Evolutionary conservation across 2,888 invertebrate species (phyloP).

Genomic region (Xanthorhoe designata): DNA sequence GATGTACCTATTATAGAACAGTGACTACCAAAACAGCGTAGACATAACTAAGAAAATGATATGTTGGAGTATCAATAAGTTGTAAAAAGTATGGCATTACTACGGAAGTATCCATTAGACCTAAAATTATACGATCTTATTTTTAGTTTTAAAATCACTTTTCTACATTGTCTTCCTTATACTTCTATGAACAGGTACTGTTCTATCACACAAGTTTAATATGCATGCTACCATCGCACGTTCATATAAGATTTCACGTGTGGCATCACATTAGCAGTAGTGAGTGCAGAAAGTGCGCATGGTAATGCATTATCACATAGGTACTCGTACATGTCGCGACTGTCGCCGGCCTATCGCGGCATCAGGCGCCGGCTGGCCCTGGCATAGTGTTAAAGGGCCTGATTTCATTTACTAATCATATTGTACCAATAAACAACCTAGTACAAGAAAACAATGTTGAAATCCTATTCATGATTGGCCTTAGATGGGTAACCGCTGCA

Average conservation of each 20-base stretch:
- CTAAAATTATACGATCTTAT: not conserved
- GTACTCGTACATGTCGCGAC: conserved; percentile 59
- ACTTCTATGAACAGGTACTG: not conserved
- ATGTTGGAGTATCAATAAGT: too few relatives aligned
- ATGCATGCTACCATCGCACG: conserved; percentile 27
- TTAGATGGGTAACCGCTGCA: not conserved
- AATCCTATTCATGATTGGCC: not conserved
- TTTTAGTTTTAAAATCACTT: not conserved
- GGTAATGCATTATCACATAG: conserved; percentile 79
- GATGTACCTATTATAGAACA: too few relatives aligned
- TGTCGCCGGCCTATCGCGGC: conserved; percentile 67
- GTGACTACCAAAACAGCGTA: too few relatives aligned
- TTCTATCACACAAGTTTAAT: conserved; percentile 17
- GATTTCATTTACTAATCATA: conserved; percentile 37
- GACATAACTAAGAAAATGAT: too few relatives aligned
- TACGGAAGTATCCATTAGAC: too few relatives aligned
- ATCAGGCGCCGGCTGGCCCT: conserved; percentile 62
- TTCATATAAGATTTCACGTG: conserved; percentile 40
- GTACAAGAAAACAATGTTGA: not conserved
- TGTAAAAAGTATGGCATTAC: too few relatives aligned
- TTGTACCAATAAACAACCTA: conserved; percentile 8
- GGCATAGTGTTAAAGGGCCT: conserved; percentile 25
- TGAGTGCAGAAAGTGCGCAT: conserved; percentile 67
- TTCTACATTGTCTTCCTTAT: not conserved
- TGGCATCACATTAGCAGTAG: conserved; percentile 51